Base-by-base conservation (phyloP, 2,888 invertebrate species). In the Petrolisthes manimaculis region DNA sequence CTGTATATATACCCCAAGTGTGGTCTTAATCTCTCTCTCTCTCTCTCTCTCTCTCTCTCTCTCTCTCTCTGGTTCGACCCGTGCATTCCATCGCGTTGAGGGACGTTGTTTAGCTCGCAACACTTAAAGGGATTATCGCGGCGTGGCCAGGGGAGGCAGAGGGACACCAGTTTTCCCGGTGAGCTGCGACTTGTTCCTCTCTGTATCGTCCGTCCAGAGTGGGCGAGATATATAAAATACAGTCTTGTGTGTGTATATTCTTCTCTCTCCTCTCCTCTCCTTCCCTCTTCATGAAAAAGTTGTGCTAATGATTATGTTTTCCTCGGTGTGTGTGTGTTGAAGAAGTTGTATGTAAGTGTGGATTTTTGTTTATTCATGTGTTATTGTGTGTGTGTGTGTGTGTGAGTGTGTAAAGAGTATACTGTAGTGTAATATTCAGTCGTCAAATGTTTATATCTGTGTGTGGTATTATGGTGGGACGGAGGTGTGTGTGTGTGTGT, bases 61-160 rank as follows among this genome's bases (percentile, higher is more conserved):
- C 37, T 37, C 37, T 37, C 37, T 37, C 37, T 37, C 37, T 37
- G 37, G 37, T 37, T 37, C 37, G 77, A 78, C 86, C 69, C 77
- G 82, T 78, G 83, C 87, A 84, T 87, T 84, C 87, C 87, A 87
- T 56, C 55, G 87, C 83, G 87, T 69, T 84, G 83, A 84, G 84
- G 74, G 71, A 84, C 80, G 87, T 87, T 87, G 87, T 87, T 87
- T 87, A 87, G 83, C 79, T 87, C 87, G 87, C 79, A 87, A 87
- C 87, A 79, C 84, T 87, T 87, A 87, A 87, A 84, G 87, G 87
- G 87, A 87, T 87, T 87, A 87, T 78, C 78, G 56, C 69, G 53
- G 83, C 55, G 87, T 79, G 55, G 83, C 74, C 83, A 37, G 83
- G 51, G 37, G 37, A n/a, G 18, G 24, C 54, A 24, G 51, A 21